phyloP scores from a whole-genome alignment of 2,113 vertebrate genomes.

The Urocynchramus pylzowi region DNA sequence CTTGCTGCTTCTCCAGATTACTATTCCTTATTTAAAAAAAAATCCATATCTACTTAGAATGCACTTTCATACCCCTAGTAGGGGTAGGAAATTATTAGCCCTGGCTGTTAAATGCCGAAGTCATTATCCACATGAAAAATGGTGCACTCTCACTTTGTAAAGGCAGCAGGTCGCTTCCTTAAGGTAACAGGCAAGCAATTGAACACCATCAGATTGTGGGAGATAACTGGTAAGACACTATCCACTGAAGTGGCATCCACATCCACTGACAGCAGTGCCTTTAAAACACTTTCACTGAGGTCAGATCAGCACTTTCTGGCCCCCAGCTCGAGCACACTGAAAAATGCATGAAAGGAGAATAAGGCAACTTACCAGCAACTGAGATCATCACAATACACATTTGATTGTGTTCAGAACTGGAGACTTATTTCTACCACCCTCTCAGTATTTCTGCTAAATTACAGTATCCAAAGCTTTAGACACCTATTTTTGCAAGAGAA shows the following conservation, averaged over 20 bases:
- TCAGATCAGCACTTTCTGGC: background rate
- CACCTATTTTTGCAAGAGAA: background rate
- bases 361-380: background rate
- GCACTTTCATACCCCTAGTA: background rate
- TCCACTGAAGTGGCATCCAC: background rate
- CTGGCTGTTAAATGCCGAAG: background rate
- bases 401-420: background rate
- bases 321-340: background rate
- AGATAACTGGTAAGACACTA: background rate
- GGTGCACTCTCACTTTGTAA: background rate
- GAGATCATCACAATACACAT: accelerated
- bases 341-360: background rate
- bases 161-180: background rate
- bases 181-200: accelerated
- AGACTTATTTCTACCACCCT: background rate
- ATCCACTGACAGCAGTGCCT: background rate
- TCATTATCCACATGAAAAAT: background rate
- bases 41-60: background rate
- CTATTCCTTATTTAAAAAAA: background rate
- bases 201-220: background rate
- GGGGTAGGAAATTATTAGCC: background rate
- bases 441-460: background rate
- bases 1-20: background rate
- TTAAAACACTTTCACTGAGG: background rate
- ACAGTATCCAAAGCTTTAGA: background rate